phyloP scores from a whole-genome alignment of 2,113 vertebrate species.

The Deroptyus accipitrinus region DNA sequence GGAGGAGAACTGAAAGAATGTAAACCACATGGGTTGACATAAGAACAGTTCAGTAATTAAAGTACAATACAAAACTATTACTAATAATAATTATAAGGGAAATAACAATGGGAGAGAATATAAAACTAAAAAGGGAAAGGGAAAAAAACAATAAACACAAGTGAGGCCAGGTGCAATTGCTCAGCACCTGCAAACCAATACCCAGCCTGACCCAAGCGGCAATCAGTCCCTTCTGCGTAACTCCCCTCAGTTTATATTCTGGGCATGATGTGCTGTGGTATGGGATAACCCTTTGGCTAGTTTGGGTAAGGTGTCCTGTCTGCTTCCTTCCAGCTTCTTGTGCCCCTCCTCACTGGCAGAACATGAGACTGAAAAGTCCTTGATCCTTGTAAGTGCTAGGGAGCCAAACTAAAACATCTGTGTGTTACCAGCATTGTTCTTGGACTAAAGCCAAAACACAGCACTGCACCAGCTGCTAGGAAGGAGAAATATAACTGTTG shows the following conservation, averaged over 20 bases:
- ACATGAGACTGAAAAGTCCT: not conserved
- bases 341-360: not conserved
- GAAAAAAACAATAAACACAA: not conserved
- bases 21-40: not conserved
- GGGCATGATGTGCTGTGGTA: not conserved
- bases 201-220: not conserved
- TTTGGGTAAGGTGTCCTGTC: not conserved
- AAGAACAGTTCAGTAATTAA: not conserved
- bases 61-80: not conserved
- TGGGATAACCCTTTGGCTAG: not conserved
- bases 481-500: not conserved
- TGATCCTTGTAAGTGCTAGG: not conserved
- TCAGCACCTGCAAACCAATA: not conserved
- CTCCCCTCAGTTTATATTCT: not conserved
- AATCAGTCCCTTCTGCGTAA: not conserved
- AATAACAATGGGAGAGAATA: not conserved
- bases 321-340: not conserved
- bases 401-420: not conserved
- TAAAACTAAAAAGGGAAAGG: not conserved
- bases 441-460: not conserved
- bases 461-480: too few relatives aligned
- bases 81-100: not conserved
- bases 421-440: not conserved
- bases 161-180: not conserved
- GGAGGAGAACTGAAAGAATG: not conserved